Evolutionary conservation across 1,140 invertebrate genomes (phyloP), one percentile per base, ranked within the genome.

Genomic region (Saccostrea echinata): DNA sequence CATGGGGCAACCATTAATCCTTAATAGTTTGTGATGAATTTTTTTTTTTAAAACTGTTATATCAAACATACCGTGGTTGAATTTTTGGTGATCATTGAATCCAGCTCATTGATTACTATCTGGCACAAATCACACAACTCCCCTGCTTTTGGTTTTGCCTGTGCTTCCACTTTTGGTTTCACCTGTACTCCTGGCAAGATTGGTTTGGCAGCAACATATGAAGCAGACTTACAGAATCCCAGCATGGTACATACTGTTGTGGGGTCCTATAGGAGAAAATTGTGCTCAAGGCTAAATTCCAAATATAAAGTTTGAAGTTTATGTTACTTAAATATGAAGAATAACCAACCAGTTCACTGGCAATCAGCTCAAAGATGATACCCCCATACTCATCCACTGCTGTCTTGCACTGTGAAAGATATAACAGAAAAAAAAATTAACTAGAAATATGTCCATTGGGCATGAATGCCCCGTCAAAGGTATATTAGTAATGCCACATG

Each of bases 321-420:
- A 64, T 64, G 76, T 53, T 51, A 21, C 81, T 51, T 51, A 18
- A 53, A 16, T 27, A 35, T 52, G 51, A 24, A 82, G 43, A 33
- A 81, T 51, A 51, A 83, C 33, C 55, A 43, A 88, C 86, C 64
- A 88, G 64, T 76, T 88, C 86, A 88, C 55, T 84, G n/a, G 83
- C 86, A 8, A 88, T 27, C 8, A 88, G 27, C 27, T 88, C 82
- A 76, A 88, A 84, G 24, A 88, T 13, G 1, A 88, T 27, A 52
- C 57, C 2, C n/a, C 71, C 55, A 80, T 89, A 86, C n/a, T 83
- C 30, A 52, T 89, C 82, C 13, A 86, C 85, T 24, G 84, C 61
- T n/a, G 35, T 86, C 33, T 84, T 61, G 71, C 88, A 89, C 88
- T 89, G 61, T 61, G 68, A 76, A 76, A 76, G 11, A 76, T 13